Evolutionary conservation across 2,888 invertebrate species (phyloP).

Genomic region (Tenthredo livida): DNA sequence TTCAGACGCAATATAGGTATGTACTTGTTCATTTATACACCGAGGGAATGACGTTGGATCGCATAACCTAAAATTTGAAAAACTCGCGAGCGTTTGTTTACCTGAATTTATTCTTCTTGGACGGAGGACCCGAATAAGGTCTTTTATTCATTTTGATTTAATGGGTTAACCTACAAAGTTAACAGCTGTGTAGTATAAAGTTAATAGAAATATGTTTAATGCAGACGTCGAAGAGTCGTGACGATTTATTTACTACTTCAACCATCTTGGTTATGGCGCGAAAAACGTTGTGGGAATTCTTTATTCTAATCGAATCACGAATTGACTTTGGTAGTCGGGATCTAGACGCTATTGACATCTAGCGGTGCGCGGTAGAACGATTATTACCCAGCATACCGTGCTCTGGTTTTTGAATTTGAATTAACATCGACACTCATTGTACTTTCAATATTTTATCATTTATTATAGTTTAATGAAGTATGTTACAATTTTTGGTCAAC

Average conservation of each 20-base stretch:
- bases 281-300: neutral
- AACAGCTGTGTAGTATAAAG: neutral
- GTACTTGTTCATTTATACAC: neutral
- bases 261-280: slow-evolving; percentile 17
- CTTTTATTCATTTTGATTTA: slow-evolving; percentile 59
- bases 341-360: neutral
- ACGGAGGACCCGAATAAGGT: slow-evolving; percentile 57
- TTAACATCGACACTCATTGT: neutral
- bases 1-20: neutral
- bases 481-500: too few relatives aligned
- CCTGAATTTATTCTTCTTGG: slow-evolving; percentile 63
- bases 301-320: neutral
- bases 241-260: neutral
- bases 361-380: neutral
- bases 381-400: slow-evolving; percentile 1
- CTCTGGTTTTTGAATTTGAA: slow-evolving; percentile 1
- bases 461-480: too few relatives aligned
- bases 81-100: slow-evolving; percentile 49
- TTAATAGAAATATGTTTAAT: neutral
- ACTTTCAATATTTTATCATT: too few relatives aligned
- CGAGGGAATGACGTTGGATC: slow-evolving; percentile 35
- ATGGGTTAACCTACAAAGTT: neutral
- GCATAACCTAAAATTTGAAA: slow-evolving; percentile 14
- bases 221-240: neutral
- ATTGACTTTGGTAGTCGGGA: neutral